These are phyloP conservation scores for Turritopsis dohrnii DNA, from an alignment of 30 jellyfish, hydroid and myxozoan genomes.

Conservation along the genomic window DNA sequence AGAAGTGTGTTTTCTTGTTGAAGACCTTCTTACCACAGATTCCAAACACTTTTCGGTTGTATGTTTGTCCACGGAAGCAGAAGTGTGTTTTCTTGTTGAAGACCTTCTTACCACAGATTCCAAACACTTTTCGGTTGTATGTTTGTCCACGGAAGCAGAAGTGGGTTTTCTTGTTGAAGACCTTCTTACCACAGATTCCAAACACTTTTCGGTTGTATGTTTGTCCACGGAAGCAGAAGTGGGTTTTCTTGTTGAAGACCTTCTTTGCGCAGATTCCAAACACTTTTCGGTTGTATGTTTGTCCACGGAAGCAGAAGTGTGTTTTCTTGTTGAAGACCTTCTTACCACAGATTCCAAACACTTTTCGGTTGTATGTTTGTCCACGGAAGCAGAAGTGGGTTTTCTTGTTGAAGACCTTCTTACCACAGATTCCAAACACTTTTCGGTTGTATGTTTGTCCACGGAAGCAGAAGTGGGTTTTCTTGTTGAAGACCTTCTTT, in stretches of 20 bases:
- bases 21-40: not conserved
- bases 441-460: not conserved
- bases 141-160: not conserved
- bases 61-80: not conserved
- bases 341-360: not conserved
- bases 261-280: not conserved
- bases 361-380: not conserved
- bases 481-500: not conserved
- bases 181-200: not conserved
- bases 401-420: not conserved
- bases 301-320: not conserved
- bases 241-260: not conserved
- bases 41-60: not conserved
- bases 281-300: not conserved
- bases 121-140: not conserved
- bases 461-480: conserved; percentile 12
- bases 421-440: conserved; percentile 6
- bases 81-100: not conserved
- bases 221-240: not conserved
- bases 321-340: not conserved
- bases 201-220: not conserved
- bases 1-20: not conserved
- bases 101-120: not conserved
- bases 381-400: conserved; percentile 22
- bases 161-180: not conserved